phyloP scores from a whole-genome alignment of 1,140 invertebrate species.

The Delia radicum region DNA sequence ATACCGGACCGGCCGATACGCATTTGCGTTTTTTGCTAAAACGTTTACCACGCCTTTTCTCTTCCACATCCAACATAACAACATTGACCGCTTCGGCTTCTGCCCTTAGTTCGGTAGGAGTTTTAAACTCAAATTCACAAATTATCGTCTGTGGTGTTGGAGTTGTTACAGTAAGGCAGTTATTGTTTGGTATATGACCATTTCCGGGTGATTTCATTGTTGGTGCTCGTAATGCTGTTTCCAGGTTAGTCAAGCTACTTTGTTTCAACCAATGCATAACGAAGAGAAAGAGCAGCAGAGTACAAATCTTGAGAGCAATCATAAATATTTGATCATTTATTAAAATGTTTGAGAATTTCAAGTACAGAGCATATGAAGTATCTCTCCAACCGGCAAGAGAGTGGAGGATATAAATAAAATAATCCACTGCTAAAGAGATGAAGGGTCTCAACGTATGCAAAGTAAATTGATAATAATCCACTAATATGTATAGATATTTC shows the following conservation, averaged over 20 bases:
- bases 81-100: constrained; percentile 43
- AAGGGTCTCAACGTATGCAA: neutral
- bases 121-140: constrained; percentile 47
- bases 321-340: constrained; percentile 26
- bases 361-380: neutral
- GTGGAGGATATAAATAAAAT: neutral
- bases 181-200: neutral
- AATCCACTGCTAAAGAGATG: neutral
- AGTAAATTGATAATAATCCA: neutral
- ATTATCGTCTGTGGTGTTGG: constrained; percentile 31
- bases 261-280: constrained; percentile 27
- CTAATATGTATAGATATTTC: constrained; percentile 16
- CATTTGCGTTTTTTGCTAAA: constrained; percentile 52
- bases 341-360: neutral
- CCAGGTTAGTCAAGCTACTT: neutral
- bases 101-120: constrained; percentile 43
- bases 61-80: constrained; percentile 48
- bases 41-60: constrained; percentile 47
- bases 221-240: neutral
- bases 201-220: neutral
- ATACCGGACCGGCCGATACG: constrained; percentile 49
- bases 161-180: neutral
- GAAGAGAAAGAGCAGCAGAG: constrained; percentile 27
- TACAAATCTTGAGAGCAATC: constrained; percentile 25
- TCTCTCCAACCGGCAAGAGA: neutral